Percentiles rank a stretch among this genome's conserved stretches.
Evolutionary conservation across 2,888 invertebrate species (phyloP).

Genomic region (Cheilosia pagana): DNA sequence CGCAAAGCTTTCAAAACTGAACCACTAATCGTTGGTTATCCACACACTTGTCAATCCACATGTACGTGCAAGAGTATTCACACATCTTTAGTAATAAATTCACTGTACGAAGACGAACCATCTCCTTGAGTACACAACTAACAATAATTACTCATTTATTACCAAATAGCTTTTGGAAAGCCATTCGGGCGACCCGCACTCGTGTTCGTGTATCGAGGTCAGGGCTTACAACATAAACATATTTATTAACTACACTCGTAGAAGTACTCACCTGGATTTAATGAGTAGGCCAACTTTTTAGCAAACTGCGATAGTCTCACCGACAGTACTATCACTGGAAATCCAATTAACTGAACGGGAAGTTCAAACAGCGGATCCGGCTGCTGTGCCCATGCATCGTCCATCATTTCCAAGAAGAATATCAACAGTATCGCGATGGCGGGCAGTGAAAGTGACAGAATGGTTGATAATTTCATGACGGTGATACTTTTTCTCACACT

Average conservation of each 20-base stretch:
- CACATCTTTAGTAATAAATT: neutral
- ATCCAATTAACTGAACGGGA: slow-evolving; percentile 93
- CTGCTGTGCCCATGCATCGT: slow-evolving; percentile 80
- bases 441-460: slow-evolving; percentile 79
- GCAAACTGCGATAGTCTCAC: slow-evolving; percentile 92
- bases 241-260: neutral
- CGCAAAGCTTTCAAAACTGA: too few relatives aligned
- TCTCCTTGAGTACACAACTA: slow-evolving; percentile 22
- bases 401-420: slow-evolving; percentile 80
- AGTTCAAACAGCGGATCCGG: slow-evolving; percentile 88
- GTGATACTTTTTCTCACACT: slow-evolving; percentile 28
- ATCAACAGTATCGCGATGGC: slow-evolving; percentile 80
- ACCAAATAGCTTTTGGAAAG: slow-evolving; percentile 43
- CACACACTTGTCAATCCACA: neutral
- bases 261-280: slow-evolving; percentile 88
- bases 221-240: slow-evolving; percentile 44
- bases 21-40: too few relatives aligned
- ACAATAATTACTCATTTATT: slow-evolving; percentile 3
- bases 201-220: slow-evolving; percentile 52
- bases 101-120: slow-evolving; percentile 16
- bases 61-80: neutral
- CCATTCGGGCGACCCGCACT: slow-evolving; percentile 29
- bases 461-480: slow-evolving; percentile 79
- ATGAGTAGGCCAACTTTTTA: slow-evolving; percentile 91
- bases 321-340: slow-evolving; percentile 91